Percentiles rank a stretch among this genome's conserved stretches.
Conservation (phyloP, 2,888 invertebrate species). For the Oscheius sp. region DNA sequence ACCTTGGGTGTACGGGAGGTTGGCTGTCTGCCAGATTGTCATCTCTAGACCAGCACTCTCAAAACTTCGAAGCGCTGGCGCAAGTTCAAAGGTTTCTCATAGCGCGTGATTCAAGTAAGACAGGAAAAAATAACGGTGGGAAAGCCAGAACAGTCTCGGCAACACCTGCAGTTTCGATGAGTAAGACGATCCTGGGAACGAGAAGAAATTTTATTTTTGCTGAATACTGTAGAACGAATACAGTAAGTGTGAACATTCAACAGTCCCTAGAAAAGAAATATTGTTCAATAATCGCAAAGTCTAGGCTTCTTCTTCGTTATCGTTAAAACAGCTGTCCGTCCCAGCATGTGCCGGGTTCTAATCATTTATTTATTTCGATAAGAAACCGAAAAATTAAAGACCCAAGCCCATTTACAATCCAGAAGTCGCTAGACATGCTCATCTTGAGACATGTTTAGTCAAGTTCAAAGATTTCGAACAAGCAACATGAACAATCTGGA, state of each 20-base stretch:
- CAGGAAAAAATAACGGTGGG: background rate
- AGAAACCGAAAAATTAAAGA: background rate
- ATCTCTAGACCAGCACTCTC: conserved; percentile 13
- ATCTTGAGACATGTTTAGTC: conserved; percentile 16
- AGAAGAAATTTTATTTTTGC: no score
- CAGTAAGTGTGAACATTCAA: no score
- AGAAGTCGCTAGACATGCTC: background rate
- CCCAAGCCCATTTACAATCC: background rate
- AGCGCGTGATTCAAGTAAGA: background rate
- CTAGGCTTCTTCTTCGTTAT: conserved; percentile 8
- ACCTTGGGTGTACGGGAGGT: conserved; percentile 22
- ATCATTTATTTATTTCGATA: background rate
- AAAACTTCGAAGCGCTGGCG: background rate
- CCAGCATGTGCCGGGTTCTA: conserved; percentile 10
- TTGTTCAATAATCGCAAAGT: background rate
- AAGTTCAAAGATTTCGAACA: conserved; percentile 18
- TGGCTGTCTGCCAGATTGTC: conserved; percentile 20
- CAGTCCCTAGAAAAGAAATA: background rate
- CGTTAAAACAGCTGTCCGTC: conserved; percentile 16
- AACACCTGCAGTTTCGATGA: background rate
- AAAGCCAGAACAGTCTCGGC: background rate
- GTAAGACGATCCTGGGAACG: background rate
- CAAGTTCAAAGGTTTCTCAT: conserved; percentile 20
- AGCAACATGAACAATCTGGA: conserved; percentile 23
- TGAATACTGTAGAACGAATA: no score